Percentiles rank a stretch among this genome's conserved stretches.
phyloP scores from a whole-genome alignment of 2,113 vertebrate species.

The Hucho hucho region DNA sequence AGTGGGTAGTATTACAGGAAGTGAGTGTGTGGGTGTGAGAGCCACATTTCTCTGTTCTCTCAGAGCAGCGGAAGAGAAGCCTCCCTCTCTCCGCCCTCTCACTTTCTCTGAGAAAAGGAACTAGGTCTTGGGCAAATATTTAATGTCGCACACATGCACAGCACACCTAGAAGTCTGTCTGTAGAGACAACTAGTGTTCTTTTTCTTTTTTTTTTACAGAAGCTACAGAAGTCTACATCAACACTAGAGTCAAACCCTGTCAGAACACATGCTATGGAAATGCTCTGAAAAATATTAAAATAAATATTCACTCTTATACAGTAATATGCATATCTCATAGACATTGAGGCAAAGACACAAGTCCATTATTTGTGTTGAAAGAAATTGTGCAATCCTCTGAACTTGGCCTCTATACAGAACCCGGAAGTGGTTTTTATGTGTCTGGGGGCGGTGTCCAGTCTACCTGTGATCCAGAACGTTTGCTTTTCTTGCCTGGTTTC shows the following conservation, averaged over 20 bases:
- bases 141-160: too few relatives aligned
- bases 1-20: conserved; percentile 80
- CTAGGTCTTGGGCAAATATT: too few relatives aligned
- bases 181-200: too few relatives aligned
- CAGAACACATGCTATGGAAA: too few relatives aligned
- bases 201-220: too few relatives aligned
- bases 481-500: conserved; percentile 92
- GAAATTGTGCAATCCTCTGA: not conserved
- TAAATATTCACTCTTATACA: too few relatives aligned
- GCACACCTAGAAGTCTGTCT: too few relatives aligned
- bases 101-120: not conserved
- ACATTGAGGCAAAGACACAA: too few relatives aligned
- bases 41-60: conserved; percentile 75
- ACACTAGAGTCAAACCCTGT: too few relatives aligned
- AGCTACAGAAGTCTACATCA: too few relatives aligned
- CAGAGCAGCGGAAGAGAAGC: conserved; percentile 65
- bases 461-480: conserved; percentile 98
- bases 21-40: conserved; percentile 75
- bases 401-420: conserved; percentile 49
- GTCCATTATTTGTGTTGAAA: not conserved
- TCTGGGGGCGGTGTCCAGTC: conserved; percentile 23
- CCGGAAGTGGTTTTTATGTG: conserved; percentile 55
- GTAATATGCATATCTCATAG: too few relatives aligned
- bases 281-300: too few relatives aligned
- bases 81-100: conserved; percentile 52